phyloP scores from a whole-genome alignment of 1,140 invertebrate species.

The Zaprionus inermis region DNA sequence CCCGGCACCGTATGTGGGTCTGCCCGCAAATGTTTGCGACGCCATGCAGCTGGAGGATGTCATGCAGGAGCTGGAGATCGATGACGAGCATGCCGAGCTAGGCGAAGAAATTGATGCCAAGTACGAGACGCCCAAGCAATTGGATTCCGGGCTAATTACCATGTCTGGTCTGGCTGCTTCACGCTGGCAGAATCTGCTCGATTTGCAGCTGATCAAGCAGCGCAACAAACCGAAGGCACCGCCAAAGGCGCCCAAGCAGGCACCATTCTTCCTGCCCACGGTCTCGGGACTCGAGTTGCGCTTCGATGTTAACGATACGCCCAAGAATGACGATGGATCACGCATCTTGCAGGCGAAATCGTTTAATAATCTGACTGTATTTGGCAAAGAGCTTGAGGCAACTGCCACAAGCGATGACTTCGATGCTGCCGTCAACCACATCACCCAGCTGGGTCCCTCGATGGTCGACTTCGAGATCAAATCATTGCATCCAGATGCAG shows the following conservation, averaged over 20 bases:
- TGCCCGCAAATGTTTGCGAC: conserved; percentile 85
- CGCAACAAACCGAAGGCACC: conserved; percentile 96
- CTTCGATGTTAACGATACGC: conserved; percentile 89
- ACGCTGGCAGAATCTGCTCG: conserved; percentile 96
- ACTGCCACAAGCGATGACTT: conserved; percentile 84
- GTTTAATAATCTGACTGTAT: conserved; percentile 88
- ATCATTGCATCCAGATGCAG: conserved; percentile 89
- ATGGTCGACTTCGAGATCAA: conserved; percentile 96
- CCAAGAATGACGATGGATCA: conserved; percentile 82
- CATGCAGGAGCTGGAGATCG: conserved; percentile 73
- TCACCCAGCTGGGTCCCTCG: conserved; percentile 94
- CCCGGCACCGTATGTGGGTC: conserved; percentile 86
- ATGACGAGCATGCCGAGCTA: conserved; percentile 80
- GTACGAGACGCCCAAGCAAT: conserved; percentile 89
- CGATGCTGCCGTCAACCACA: conserved; percentile 87
- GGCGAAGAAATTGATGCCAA: conserved; percentile 85
- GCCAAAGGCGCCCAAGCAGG: conserved; percentile 91
- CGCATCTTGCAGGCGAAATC: conserved; percentile 86
- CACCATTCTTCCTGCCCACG: conserved; percentile 98
- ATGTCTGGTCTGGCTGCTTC: conserved; percentile 93
- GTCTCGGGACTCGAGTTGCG: conserved; percentile 92
- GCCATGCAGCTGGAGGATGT: conserved; percentile 66
- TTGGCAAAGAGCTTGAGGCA: conserved; percentile 87
- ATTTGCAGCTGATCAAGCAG: conserved; percentile 95
- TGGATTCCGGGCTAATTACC: conserved; percentile 92